These are phyloP conservation scores for Schrankia costaestrigalis DNA, from an alignment of 2,888 invertebrate species.

Conservation along the genomic window DNA sequence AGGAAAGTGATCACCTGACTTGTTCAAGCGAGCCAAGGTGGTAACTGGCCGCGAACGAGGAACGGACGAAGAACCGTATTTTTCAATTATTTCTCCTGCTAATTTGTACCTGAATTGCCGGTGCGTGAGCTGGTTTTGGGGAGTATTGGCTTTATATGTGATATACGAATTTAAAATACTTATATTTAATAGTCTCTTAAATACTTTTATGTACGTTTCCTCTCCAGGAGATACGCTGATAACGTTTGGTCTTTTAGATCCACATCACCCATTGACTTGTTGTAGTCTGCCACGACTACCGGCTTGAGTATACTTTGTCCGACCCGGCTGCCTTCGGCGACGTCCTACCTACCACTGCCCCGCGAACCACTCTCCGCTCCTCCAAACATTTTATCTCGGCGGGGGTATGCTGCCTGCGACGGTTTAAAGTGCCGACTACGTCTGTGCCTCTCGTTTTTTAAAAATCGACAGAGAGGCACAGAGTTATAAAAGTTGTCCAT, in stretches of 20 bases:
- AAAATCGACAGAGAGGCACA: no score
- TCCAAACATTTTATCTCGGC: no score
- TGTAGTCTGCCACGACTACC: neutral
- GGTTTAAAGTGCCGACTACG: no score
- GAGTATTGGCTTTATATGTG: neutral
- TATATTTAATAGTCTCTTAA: constrained; percentile 1
- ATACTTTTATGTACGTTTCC: constrained; percentile 3
- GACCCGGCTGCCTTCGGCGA: neutral
- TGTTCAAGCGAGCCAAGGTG: neutral
- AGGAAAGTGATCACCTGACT: neutral
- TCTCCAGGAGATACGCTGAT: neutral
- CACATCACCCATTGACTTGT: neutral
- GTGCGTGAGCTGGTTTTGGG: constrained; percentile 1
- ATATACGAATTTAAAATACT: constrained; percentile 1
- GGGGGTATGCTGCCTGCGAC: no score
- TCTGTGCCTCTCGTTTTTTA: no score
- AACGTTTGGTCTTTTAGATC: constrained; percentile 1
- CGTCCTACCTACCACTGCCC: neutral
- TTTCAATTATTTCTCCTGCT: neutral
- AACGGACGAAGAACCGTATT: neutral
- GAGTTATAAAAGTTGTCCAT: no score
- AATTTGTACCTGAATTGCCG: neutral
- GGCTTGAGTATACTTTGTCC: neutral
- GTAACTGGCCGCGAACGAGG: neutral
- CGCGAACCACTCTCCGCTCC: no score